Evolutionary conservation across 2,888 invertebrate genomes (phyloP), one percentile per base, ranked within the genome.

Genomic region (Noctua comes): DNA sequence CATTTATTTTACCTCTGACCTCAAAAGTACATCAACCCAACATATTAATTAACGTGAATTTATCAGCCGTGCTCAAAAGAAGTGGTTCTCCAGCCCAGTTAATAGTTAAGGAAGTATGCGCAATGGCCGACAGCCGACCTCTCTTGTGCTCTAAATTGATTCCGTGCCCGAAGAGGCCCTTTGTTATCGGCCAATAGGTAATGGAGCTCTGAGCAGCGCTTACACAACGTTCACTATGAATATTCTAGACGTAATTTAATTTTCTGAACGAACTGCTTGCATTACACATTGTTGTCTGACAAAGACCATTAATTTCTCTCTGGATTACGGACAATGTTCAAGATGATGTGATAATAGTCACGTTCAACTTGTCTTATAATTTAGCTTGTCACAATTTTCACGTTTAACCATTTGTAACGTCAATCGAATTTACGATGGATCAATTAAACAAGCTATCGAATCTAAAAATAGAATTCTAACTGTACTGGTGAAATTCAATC

Each of bases 131-230:
- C 84, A 83, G 84, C 81, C 86, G 83, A 81, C 84, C 85, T 80
- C 88, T 89, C 90, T 91, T 90, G 87, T 89, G 86, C 87, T 89
- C 89, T 88, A 91, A 92, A 92, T 92, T 92, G 91, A 91, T 92
- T 91, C 88, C 85, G 80, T 86, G 82, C 89, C 78, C 83, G 77
- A 71, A 79, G 84, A 77, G 68, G 87, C 85, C 90, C 90, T 92
- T 92, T 92, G 92, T 91, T 89, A 89, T 88, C 88, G 85, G 86
- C 87, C 85, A 88, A 88, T 89, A 83, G 88, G 90, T 91, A 91
- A 91, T 91, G 83, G 91, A 90, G 86, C 88, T 78, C 76, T 73
- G 88, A 90, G 84, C 88, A 77, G 77, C 72, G 88, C 88, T 91
- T 89, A 87, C 88, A 89, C 89, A 90, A 89, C 88, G 87, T 79